Evolutionary conservation across 53 echinoderm and acorn worm genomes (phyloP).

Genomic region (Actinopyga echinites): DNA sequence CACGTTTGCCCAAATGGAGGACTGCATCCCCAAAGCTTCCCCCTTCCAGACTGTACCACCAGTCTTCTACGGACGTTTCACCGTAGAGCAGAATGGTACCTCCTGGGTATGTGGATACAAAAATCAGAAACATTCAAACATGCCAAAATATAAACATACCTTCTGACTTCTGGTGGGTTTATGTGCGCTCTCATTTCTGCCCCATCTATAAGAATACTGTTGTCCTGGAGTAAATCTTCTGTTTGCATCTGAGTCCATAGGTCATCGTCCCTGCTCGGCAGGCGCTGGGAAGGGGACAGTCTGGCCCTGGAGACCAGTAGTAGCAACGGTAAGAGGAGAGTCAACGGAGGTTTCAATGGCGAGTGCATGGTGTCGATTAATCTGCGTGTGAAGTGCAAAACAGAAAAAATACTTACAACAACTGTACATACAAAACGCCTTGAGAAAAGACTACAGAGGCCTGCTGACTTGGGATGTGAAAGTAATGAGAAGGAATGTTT

Average conservation of each 20-base stretch:
- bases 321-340: slow-evolving; percentile 65
- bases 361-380: slow-evolving; percentile 55
- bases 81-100: too few relatives aligned
- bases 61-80: too few relatives aligned
- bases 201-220: slow-evolving; percentile 85
- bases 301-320: slow-evolving; percentile 74
- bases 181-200: slow-evolving; percentile 81
- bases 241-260: slow-evolving; percentile 55
- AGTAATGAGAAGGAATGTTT: too few relatives aligned
- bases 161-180: slow-evolving; percentile 52
- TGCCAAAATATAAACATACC: slow-evolving; percentile 56
- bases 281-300: slow-evolving; percentile 70
- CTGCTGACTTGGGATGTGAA: too few relatives aligned
- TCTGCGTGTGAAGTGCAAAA: neutral
- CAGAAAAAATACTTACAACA: too few relatives aligned
- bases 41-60: too few relatives aligned
- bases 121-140: neutral
- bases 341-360: slow-evolving; percentile 63
- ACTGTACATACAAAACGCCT: too few relatives aligned
- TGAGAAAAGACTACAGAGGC: too few relatives aligned
- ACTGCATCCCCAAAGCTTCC: too few relatives aligned
- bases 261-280: slow-evolving; percentile 76
- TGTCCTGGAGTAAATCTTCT: slow-evolving; percentile 75
- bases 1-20: too few relatives aligned
- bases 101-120: too few relatives aligned